A percentile compares a stretch with the other conserved stretches of the same genome.
These are phyloP conservation scores for Thamnaconus septentrionalis DNA, from an alignment of 2,113 vertebrate species.

Conservation along the genomic window DNA sequence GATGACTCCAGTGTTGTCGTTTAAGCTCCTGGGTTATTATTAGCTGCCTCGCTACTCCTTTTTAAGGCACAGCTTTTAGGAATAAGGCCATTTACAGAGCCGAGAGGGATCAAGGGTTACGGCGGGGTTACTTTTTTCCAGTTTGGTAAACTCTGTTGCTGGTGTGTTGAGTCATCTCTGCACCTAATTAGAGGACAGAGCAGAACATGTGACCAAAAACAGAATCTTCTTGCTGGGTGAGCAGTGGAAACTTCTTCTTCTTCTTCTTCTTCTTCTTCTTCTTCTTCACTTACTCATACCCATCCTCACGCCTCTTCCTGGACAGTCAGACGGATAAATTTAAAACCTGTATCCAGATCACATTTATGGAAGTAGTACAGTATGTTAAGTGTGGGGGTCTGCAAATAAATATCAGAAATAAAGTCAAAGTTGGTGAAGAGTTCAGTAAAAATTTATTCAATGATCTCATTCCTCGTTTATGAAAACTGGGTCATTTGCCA, in stretches of 20 bases:
- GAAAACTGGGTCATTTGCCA: neutral
- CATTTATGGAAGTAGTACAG: conserved; percentile 7
- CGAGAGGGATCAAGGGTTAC: conserved; percentile 55
- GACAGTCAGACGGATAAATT: conserved; percentile 45
- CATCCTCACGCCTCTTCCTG: conserved; percentile 14
- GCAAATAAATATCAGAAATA: neutral
- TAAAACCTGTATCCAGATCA: conserved; percentile 16
- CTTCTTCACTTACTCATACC: conserved; percentile 26
- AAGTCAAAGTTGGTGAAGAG: neutral
- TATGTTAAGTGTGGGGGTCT: neutral
- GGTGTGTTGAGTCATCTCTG: conserved; percentile 36
- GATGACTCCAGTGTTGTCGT: conserved; percentile 65
- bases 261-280: neutral
- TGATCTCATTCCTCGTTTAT: neutral
- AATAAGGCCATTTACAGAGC: conserved; percentile 62
- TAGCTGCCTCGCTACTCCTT: conserved; percentile 69
- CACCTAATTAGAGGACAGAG: conserved; percentile 55
- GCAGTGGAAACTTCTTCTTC: conserved; percentile 54
- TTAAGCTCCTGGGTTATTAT: conserved; percentile 70
- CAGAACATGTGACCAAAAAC: conserved; percentile 61
- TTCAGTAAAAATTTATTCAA: neutral
- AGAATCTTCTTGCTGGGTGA: conserved; percentile 34
- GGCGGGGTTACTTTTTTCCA: conserved; percentile 56
- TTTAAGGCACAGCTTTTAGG: conserved; percentile 65
- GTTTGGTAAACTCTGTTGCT: conserved; percentile 46